phyloP scores from a whole-genome alignment of 1,140 invertebrate genomes.

The Platyscapa corneri region DNA sequence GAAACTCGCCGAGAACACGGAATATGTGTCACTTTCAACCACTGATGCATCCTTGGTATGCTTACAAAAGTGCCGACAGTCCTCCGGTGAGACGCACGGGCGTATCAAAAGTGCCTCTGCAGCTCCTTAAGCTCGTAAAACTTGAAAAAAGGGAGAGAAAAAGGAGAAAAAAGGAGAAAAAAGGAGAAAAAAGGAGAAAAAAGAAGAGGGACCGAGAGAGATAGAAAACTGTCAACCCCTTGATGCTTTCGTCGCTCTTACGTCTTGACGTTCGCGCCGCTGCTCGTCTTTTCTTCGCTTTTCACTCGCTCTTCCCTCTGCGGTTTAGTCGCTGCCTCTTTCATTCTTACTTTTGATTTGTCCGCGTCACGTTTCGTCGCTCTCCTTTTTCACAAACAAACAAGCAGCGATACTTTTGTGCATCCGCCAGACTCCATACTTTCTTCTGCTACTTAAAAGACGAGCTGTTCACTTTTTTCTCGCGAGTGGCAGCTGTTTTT shows the following conservation, averaged over 20 bases:
- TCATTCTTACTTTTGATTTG: conserved; percentile 53
- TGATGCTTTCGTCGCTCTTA: conserved; percentile 31
- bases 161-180: neutral
- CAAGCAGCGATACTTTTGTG: conserved; percentile 44
- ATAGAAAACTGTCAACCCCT: conserved; percentile 32
- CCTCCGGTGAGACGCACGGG: neutral
- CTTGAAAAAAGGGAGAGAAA: neutral
- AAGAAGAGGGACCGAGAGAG: neutral
- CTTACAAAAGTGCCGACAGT: conserved; percentile 30
- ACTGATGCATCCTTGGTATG: conserved; percentile 24
- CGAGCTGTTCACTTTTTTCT: conserved; percentile 37
- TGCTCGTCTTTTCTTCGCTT: conserved; percentile 37
- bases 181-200: neutral
- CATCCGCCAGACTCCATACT: conserved; percentile 40
- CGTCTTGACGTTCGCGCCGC: conserved; percentile 34
- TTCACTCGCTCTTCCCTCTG: conserved; percentile 29
- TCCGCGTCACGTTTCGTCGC: neutral
- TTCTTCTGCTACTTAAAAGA: conserved; percentile 52
- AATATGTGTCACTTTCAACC: conserved; percentile 18
- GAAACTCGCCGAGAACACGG: neutral
- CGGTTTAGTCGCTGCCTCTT: neutral
- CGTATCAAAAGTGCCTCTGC: conserved; percentile 24
- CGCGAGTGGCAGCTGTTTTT: conserved; percentile 30
- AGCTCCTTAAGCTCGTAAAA: conserved; percentile 37
- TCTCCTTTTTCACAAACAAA: conserved; percentile 22